Base-by-base conservation (phyloP, 2,888 invertebrate genomes). In the Peribatodes rhomboidaria region DNA sequence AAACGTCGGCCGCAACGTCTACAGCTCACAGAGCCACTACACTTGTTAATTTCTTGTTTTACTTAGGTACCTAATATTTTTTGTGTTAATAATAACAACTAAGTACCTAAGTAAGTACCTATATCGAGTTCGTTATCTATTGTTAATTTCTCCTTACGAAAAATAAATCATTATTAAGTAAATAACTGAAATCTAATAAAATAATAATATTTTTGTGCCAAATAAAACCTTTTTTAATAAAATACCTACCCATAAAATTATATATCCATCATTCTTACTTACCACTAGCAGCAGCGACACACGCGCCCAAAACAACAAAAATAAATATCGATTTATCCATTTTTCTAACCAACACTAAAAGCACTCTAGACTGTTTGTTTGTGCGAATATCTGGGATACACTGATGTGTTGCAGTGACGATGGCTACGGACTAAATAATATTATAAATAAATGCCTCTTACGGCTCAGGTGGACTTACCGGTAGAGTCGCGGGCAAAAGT, bases 381-480 rank as follows among this genome's bases (percentile, higher is more conserved):
- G 69, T 66, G 56, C 42, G 46, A 60, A 62, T 55, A 33, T 44
- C 3, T 42, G 2, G 16, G n/a, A 27, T 41, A n/a, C 58, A 67
- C 44, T 47, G 31, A 61, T 73, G 71, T 70, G 71, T 62, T 68
- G 59, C 72, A 65, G 52, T 56, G 65, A n/a, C 68, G 68, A 64
- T 52, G 67, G 71, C 57, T 67, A 42, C 66, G 49, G 68, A 64
- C 69, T 72, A 65, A 72, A 65, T 74, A 69, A 65, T 69, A 57
- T 65, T 65, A 69, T 68, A 66, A 71, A 65, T 67, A 70, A 65
- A 65, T 22, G 41, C 61, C 67, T 58, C 67, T 60, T 70, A 80
- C 80, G 79, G 72, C 78, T 82, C 80, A 79, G 82, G 80, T 83
- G 76, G 89, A 85, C 79, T 75, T 85, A 86, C 90, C 83, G 83